A percentile compares a stretch with the other conserved stretches of the same genome.
These are phyloP conservation scores for Lepidurus arcticus DNA, from an alignment of 1,140 invertebrate species.

Conservation along the genomic window DNA sequence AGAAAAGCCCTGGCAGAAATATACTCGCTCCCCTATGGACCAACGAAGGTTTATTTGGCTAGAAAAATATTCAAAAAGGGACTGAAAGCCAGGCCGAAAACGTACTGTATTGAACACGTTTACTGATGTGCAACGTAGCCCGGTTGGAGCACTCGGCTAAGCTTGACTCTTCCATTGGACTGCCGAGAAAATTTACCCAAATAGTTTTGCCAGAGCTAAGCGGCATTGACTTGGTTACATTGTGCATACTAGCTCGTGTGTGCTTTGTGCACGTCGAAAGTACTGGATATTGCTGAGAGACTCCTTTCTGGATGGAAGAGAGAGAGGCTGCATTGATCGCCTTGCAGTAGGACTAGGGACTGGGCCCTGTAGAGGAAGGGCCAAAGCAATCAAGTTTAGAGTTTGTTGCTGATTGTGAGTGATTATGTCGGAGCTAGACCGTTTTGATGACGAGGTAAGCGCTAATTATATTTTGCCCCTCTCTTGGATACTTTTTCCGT, in stretches of 20 bases:
- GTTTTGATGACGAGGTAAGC: slow-evolving; percentile 7
- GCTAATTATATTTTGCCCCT: not conserved
- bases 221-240: not conserved
- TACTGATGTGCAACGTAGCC: too few species aligned
- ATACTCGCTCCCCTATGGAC: not conserved
- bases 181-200: not conserved
- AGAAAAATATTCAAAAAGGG: not conserved
- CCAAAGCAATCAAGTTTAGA: slow-evolving; percentile 6
- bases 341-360: slow-evolving; percentile 17
- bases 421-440: slow-evolving; percentile 10
- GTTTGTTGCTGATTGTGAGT: slow-evolving; percentile 3
- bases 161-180: too few species aligned
- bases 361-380: slow-evolving; percentile 16
- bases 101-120: too few species aligned
- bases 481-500: not conserved
- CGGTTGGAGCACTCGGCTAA: too few species aligned
- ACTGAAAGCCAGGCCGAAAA: too few species aligned
- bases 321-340: slow-evolving; percentile 20
- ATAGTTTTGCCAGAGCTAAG: not conserved
- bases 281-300: slow-evolving; percentile 18
- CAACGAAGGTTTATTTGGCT: not conserved
- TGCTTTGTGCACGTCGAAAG: not conserved
- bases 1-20: slow-evolving; percentile 1
- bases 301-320: slow-evolving; percentile 18
- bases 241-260: not conserved